These are phyloP conservation scores for Enoplosus armatus DNA, from an alignment of 2,797 vertebrate genomes.

Conservation along the genomic window DNA sequence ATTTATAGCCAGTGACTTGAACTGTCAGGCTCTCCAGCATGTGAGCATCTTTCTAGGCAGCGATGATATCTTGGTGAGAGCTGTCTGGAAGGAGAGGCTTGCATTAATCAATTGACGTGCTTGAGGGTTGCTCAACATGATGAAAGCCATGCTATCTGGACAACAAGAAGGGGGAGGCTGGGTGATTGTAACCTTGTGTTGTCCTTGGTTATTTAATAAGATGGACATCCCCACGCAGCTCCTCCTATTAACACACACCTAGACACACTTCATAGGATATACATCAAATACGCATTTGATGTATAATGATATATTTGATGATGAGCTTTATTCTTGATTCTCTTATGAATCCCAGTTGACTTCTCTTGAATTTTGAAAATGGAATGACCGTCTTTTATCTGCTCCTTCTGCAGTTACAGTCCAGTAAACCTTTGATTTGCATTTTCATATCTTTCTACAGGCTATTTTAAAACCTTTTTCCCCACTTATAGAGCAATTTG, in stretches of 20 bases:
- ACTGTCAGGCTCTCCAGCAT: conserved; percentile 69
- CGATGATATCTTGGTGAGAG: conserved; percentile 80
- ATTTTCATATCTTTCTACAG: conserved; percentile 53
- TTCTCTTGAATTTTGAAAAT: conserved; percentile 25
- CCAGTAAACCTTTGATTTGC: conserved; percentile 63
- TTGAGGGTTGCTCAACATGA: conserved; percentile 75
- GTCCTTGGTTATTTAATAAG: conserved; percentile 71
- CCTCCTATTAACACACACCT: conserved; percentile 27
- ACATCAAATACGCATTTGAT: conserved; percentile 14
- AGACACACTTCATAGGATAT: conserved; percentile 13
- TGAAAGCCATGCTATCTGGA: conserved; percentile 74
- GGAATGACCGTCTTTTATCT: conserved; percentile 20
- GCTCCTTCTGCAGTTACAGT: conserved; percentile 29
- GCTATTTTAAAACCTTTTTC: conserved; percentile 47
- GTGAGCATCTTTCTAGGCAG: conserved; percentile 73
- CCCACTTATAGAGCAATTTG: conserved; percentile 41
- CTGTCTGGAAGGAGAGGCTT: conserved; percentile 80
- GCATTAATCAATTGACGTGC: conserved; percentile 84
- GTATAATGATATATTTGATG: conserved; percentile 4
- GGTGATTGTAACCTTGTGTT: conserved; percentile 76
- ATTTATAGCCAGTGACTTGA: conserved; percentile 70
- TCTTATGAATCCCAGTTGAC: conserved; percentile 24
- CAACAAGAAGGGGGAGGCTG: conserved; percentile 50
- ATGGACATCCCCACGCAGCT: conserved; percentile 30
- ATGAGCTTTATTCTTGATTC: conserved; percentile 21